Evolutionary conservation across 2,888 invertebrate species (phyloP), one percentile per base, ranked within the genome.

Genomic region (Ctenicera cuprea): DNA sequence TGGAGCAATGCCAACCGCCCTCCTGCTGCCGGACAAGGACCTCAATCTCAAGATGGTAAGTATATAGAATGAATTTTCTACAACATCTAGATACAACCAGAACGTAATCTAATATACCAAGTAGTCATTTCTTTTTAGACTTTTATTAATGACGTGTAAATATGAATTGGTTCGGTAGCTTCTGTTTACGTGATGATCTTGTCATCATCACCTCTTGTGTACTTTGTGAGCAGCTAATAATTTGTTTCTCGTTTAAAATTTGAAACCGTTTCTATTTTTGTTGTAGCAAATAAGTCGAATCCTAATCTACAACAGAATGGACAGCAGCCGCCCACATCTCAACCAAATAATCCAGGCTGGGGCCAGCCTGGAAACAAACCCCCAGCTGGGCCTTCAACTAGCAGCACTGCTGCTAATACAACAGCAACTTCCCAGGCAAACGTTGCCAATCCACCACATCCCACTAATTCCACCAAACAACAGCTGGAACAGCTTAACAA

Each of bases 401-500:
- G 76, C 52, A 67, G 76, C 52, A 57, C 67, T 18, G 54, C 65
- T 11, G 50, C 64, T 18, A 76, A 73, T 48, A 12, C 69, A 9
- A 75, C 76, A 77, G 80, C 76, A 81, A 81, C 74, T 79, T 80
- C 76, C 75, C 77, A 76, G 67, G 79, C 80, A 38, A 80, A 79
- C 66, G 77, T 77, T 71, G 82, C 78, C 71, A 81, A 77, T 61
- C 71, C 70, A 18, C 63, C 70, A 20, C 72, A 73, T 62, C 90
- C 89, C 80, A 90, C 91, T 76, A 92, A 91, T 81, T 92, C 94
- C 75, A 94, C 95, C 71, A 95, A 95, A 88, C 91, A 93, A 83
- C 93, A 94, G 86, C 91, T 96, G 80, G 96, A 96, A 88, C 95
- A 96, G 87, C 90, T 96, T 77, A 96, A 94, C 87, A 95, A 93